Evolutionary conservation across 2,888 invertebrate genomes (phyloP), one percentile per base, ranked within the genome.

Genomic region (Tridacna crocea): DNA sequence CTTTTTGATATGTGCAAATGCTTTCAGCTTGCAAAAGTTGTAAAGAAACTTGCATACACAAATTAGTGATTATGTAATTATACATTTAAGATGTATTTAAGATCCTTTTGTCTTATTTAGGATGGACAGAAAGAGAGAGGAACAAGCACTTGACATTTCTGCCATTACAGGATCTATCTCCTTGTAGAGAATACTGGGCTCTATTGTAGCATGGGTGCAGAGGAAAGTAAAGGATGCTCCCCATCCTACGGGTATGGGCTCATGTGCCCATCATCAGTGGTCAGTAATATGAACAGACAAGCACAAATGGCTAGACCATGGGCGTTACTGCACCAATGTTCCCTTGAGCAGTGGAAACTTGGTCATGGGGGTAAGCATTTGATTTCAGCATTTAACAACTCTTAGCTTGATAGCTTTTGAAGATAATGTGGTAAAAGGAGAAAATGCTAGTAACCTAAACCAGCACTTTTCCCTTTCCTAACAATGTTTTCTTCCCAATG

Each of bases 301-400:
- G 92, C 92, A 70, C 89, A 90, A 65, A 89, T 92, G 63, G 92
- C 92, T 0, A 75, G 91, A 22, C 89, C 93, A 8, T 94, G 94
- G 94, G 92, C 93, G 10, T 89, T 94, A 4, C 91, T 94, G 2
- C 94, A 94, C 73, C 93, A 94, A 90, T 93, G 93, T 79, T 92
- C 93, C 0, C 79, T 93, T 48, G 93, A 94, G 70, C 93, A 94
- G 84, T 94, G 94, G 94, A 93, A 92, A 84, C 87, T 89, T 26
- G 93, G 94, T 26, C 93, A 94, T 87, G 91, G 92, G 88, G 93
- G 93, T 93, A 77, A 60, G 48, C n/a, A 15, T 2, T 26, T 51
- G 22, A 61, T 61, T 22, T 61, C n/a, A 51, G 51, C 51, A 13
- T 11, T 51, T 51, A 51, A 51, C 51, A 11, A 51, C 11, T 15